These are phyloP conservation scores for Bagarius yarrelli DNA, from an alignment of 2,113 vertebrate genomes.

Conservation along the genomic window DNA sequence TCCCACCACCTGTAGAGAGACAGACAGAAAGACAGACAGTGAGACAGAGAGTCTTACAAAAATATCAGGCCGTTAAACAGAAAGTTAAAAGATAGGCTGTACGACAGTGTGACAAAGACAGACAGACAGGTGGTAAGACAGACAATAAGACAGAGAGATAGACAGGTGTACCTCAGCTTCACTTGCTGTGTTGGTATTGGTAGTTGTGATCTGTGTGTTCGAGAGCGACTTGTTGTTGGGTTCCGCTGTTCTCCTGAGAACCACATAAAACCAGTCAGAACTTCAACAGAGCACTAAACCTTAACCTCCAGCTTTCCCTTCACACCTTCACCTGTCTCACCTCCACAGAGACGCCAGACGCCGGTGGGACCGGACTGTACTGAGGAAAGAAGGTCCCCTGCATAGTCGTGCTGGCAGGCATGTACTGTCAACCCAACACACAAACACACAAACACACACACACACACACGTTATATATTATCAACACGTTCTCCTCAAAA, in stretches of 20 bases:
- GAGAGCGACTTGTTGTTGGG: slow-evolving; percentile 81
- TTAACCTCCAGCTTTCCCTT: neutral
- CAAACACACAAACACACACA: neutral
- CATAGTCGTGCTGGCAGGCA: slow-evolving; percentile 83
- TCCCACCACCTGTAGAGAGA: neutral
- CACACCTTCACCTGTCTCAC: slow-evolving; percentile 63
- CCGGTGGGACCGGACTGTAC: slow-evolving; percentile 83
- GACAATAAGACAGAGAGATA: neutral
- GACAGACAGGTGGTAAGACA: neutral
- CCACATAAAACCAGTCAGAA: neutral
- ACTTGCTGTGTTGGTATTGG: slow-evolving; percentile 90
- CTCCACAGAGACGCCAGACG: slow-evolving; percentile 80
- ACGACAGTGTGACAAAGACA: neutral
- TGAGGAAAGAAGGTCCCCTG: slow-evolving; percentile 87
- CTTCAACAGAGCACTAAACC: neutral
- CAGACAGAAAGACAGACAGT: neutral
- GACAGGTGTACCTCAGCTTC: slow-evolving; percentile 54
- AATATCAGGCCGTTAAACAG: no score
- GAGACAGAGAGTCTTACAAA: neutral
- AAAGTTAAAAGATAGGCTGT: neutral
- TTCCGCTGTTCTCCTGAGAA: slow-evolving; percentile 77
- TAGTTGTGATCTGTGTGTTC: slow-evolving; percentile 83
- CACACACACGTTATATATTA: neutral
- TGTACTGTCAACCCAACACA: slow-evolving; percentile 72
- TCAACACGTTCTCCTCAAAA: neutral